Conservation (phyloP, 2,113 vertebrate species). For the Microcebus murinus region DNA sequence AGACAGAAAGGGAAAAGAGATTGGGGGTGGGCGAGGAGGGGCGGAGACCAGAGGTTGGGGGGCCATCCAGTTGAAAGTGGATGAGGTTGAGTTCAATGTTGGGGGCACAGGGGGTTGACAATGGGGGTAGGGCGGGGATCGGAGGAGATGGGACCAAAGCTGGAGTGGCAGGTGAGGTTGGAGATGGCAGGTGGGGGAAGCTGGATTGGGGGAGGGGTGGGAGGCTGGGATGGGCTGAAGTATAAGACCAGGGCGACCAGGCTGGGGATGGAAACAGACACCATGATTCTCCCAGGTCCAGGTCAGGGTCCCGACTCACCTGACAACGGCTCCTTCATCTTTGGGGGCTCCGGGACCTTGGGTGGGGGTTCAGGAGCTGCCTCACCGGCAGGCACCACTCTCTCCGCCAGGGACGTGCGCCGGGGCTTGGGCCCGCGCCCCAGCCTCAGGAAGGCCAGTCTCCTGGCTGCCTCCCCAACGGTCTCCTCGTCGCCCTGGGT, state of each 20-base stretch:
- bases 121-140: too few relatives aligned
- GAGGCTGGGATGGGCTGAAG: neutral
- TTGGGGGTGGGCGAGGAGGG: neutral
- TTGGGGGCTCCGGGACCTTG: slow-evolving; percentile 79
- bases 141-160: neutral
- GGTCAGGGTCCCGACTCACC: slow-evolving; percentile 81
- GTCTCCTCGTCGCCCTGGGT: slow-evolving; percentile 75
- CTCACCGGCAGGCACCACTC: slow-evolving; percentile 70
- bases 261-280: too few relatives aligned
- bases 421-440: slow-evolving; percentile 87
- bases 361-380: slow-evolving; percentile 68
- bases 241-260: neutral
- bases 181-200: neutral
- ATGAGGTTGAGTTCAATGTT: neutral
- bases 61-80: neutral
- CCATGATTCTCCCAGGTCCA: neutral
- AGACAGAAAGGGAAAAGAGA: neutral
- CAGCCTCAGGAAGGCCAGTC: slow-evolving; percentile 89
- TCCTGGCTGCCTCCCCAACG: slow-evolving; percentile 79
- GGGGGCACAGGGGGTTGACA: neutral
- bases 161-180: neutral
- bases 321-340: slow-evolving; percentile 89
- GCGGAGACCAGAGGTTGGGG: neutral
- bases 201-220: too few relatives aligned
- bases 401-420: slow-evolving; percentile 85